Percentiles rank a stretch among this genome's conserved stretches.
phyloP scores from a whole-genome alignment of 2,113 vertebrate genomes.

The Dicentrarchus labrax region DNA sequence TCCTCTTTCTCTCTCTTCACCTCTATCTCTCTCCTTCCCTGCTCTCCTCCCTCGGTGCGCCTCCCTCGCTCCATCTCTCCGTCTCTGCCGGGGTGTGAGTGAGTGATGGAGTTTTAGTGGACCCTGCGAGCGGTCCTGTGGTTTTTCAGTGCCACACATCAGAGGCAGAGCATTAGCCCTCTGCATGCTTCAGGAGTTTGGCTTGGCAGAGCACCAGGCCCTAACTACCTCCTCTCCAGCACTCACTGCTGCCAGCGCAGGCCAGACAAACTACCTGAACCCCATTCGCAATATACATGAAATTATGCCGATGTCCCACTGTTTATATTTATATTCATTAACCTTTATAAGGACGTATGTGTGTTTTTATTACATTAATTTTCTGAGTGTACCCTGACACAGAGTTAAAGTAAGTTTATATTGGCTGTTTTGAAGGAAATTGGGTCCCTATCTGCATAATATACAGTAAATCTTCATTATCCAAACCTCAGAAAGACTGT shows the following conservation, averaged over 20 bases:
- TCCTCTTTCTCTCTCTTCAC: conserved; percentile 40
- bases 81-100: conserved; percentile 75
- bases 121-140: conserved; percentile 80
- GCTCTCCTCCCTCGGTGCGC: conserved; percentile 26
- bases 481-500: conserved; percentile 56
- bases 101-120: conserved; percentile 86
- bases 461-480: conserved; percentile 77
- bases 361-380: conserved; percentile 72
- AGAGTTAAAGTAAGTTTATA: conserved; percentile 62
- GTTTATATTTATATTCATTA: conserved; percentile 79
- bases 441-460: conserved; percentile 66
- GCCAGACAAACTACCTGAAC: conserved; percentile 74
- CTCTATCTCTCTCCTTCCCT: conserved; percentile 47
- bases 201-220: conserved; percentile 84
- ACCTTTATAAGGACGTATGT: conserved; percentile 69
- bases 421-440: conserved; percentile 70
- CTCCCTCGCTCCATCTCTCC: conserved; percentile 51
- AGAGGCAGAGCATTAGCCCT: conserved; percentile 84
- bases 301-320: conserved; percentile 61
- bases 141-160: conserved; percentile 84
- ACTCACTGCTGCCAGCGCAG: conserved; percentile 55
- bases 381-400: conserved; percentile 61
- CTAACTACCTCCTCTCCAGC: conserved; percentile 79
- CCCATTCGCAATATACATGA: conserved; percentile 32
- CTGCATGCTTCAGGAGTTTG: conserved; percentile 85